A percentile compares a stretch with the other conserved stretches of the same genome.
Evolutionary conservation across 2,113 vertebrate species (phyloP).

Genomic region (Muscicapa adusta): DNA sequence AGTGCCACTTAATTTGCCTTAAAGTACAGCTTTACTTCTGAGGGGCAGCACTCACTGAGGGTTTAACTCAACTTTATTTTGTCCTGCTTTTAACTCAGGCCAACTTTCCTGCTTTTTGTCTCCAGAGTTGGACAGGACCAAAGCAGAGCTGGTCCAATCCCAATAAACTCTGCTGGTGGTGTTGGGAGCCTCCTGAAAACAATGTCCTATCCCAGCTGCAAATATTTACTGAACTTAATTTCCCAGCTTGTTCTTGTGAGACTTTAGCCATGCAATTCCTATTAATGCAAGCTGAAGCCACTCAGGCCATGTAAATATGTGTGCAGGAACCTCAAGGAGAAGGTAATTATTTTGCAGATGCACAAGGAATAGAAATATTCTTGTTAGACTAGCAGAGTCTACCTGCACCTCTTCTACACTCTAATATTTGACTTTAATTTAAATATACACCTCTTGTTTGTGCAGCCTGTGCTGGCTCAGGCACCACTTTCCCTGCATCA

Average conservation of each 20-base stretch:
- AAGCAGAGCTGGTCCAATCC: neutral
- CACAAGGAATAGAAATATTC: conserved; percentile 38
- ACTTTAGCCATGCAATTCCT: neutral
- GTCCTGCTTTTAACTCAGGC: neutral
- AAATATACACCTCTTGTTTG: neutral
- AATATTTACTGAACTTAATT: neutral
- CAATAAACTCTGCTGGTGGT: neutral
- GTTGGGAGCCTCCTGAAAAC: neutral
- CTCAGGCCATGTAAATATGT: neutral
- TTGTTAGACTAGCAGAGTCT: conserved; percentile 19
- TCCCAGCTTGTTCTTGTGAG: neutral
- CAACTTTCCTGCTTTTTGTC: neutral
- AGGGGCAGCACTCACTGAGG: neutral
- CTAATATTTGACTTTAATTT: conserved; percentile 58
- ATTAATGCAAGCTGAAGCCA: neutral
- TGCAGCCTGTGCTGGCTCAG: neutral
- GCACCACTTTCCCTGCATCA: neutral
- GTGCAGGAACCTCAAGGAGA: neutral
- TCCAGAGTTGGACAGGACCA: neutral
- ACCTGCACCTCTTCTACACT: neutral
- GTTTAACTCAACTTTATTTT: neutral
- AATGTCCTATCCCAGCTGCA: neutral
- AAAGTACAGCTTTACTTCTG: neutral
- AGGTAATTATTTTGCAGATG: conserved; percentile 27
- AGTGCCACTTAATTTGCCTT: neutral